A percentile compares a stretch with the other conserved stretches of the same genome.
Conservation (phyloP, 2,797 vertebrate species). For the Steatocranus sp. region DNA sequence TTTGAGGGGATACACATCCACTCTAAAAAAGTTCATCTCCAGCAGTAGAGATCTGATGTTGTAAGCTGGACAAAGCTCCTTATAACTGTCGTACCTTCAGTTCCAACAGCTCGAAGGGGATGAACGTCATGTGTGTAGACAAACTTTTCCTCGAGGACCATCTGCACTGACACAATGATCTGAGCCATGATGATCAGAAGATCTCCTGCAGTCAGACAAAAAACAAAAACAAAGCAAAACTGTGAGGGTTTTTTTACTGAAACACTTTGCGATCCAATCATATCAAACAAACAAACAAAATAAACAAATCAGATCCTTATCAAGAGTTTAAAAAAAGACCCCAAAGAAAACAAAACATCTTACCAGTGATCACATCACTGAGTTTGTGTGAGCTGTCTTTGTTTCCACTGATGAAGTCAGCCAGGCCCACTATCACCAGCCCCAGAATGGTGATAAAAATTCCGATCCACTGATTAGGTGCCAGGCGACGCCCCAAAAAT, state of each 20-base stretch:
- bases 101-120: slow-evolving; percentile 88
- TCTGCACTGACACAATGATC: slow-evolving; percentile 86
- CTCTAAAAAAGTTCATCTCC: neutral
- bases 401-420: slow-evolving; percentile 78
- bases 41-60: neutral
- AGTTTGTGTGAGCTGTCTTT: slow-evolving; percentile 68
- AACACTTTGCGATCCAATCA: neutral
- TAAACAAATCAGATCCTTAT: neutral
- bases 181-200: slow-evolving; percentile 94
- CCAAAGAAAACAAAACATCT: neutral
- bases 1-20: neutral
- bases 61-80: neutral
- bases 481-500: slow-evolving; percentile 83
- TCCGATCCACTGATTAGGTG: slow-evolving; percentile 85
- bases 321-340: neutral
- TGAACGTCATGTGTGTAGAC: slow-evolving; percentile 90
- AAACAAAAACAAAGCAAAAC: neutral
- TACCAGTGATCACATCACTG: slow-evolving; percentile 89
- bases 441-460: slow-evolving; percentile 86
- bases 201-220: slow-evolving; percentile 75
- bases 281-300: neutral
- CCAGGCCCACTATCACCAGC: slow-evolving; percentile 87
- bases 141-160: slow-evolving; percentile 95
- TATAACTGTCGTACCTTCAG: slow-evolving; percentile 78
- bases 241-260: neutral